phyloP scores from a whole-genome alignment of 2,113 vertebrate genomes.

The Xiphias gladius region DNA sequence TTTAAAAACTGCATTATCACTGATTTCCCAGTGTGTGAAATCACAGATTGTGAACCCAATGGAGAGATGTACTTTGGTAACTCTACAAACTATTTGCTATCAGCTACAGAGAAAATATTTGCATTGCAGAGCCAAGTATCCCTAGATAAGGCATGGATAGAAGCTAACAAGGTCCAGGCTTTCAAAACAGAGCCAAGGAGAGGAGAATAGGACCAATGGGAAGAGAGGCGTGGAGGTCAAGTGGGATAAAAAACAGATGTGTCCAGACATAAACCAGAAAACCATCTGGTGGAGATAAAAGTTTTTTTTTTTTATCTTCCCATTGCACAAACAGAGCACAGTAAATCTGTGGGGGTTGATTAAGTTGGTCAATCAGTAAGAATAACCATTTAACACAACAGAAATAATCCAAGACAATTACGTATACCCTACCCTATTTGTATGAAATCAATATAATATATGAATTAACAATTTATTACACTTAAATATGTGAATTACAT shows the following conservation, averaged over 20 bases:
- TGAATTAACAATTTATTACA: too few relatives aligned
- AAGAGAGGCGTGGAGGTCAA: constrained; percentile 45
- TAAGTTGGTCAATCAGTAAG: background rate
- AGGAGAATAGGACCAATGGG: constrained; percentile 17
- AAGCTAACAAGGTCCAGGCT: constrained; percentile 25
- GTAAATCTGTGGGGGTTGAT: background rate
- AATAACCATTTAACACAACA: background rate
- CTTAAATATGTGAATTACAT: too few relatives aligned
- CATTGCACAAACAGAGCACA: too few relatives aligned
- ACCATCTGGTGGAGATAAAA: constrained; percentile 54
- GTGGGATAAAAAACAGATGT: constrained; percentile 52
- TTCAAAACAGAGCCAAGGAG: constrained; percentile 4
- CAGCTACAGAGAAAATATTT: constrained; percentile 59
- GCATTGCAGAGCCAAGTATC: constrained; percentile 31
- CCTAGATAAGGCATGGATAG: constrained; percentile 33
- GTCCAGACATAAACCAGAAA: constrained; percentile 21
- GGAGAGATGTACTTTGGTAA: background rate
- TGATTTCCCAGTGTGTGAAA: constrained; percentile 9
- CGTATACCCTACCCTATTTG: background rate
- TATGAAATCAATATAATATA: background rate
- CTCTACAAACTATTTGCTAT: constrained; percentile 23
- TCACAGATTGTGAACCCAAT: background rate
- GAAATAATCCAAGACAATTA: background rate
- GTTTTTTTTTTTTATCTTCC: background rate
- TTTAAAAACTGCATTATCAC: background rate